Base-by-base conservation (phyloP, 2,113 vertebrate species). In the Pyxicephalus adspersus region DNA sequence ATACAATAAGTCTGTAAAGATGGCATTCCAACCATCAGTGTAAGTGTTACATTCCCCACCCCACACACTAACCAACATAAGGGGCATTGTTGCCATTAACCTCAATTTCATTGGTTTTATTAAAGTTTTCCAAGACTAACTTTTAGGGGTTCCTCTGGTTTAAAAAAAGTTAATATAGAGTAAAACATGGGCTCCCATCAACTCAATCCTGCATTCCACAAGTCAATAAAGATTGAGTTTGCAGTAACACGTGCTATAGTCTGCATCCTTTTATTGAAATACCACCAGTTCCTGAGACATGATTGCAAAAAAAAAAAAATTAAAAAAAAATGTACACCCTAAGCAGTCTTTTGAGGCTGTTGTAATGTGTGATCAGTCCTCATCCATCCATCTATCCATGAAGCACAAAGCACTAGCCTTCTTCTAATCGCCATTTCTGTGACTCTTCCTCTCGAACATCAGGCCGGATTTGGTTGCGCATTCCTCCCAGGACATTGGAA, bases 401-500 rank as follows among this genome's bases (percentile, higher is more conserved):
- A 31, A 75, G 71, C 71, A 3, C 0, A 0, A 58, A 77, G 20
- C 20, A 22, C 2, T 88, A 96, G 22, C 96, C 95, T 19, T 96
- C 95, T 16, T 92, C 95, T 0, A 93, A 94, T 75, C 96, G 95
- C 98, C 97, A 99, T 38, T 99, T 99, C 90, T 99, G 98, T 1
- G 97, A 96, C 81, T 99, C 97, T 66, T 99, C 98, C 74, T 98
- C 97, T 28, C 97, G 95, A 0, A 96, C 97, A 5, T 99, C 97
- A 0, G 98, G 98, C 80, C 97, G 92, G 66, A 99, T 98, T 85
- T 99, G 98, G 92, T 99, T 99, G 84, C 97, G 94, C 98, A 99
- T 99, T 68, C 97, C 97, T 2, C 96, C 98, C 31, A 99, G 81
- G 34, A 99, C 97, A 1, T 98, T 99, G 13, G 97, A 97, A 0